Evolutionary conservation across 1,140 invertebrate genomes (phyloP).

Genomic region (Sitophilus oryzae): DNA sequence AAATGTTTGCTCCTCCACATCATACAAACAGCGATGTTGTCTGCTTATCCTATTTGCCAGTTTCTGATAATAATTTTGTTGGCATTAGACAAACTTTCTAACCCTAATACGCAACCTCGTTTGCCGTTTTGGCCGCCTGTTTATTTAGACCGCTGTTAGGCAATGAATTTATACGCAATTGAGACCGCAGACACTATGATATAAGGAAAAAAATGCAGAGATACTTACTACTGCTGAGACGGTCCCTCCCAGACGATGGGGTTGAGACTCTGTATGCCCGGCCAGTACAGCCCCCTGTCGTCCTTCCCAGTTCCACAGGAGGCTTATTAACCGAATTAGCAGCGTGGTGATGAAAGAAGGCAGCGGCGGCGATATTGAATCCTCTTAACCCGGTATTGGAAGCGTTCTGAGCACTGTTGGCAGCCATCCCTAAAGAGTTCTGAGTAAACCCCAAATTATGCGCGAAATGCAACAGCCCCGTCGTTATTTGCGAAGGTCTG

Average conservation of each 20-base stretch:
- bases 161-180: no score
- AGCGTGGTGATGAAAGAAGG: conserved; percentile 57
- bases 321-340: conserved; percentile 63
- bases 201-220: background rate
- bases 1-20: conserved; percentile 32
- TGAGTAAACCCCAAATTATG: conserved; percentile 47
- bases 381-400: conserved; percentile 50
- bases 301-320: conserved; percentile 57
- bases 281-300: conserved; percentile 84
- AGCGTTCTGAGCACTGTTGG: conserved; percentile 48
- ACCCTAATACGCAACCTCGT: no score
- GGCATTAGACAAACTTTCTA: conserved; percentile 17
- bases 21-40: conserved; percentile 22
- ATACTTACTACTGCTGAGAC: conserved; percentile 80
- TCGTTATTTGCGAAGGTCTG: conserved; percentile 61
- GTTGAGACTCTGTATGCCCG: conserved; percentile 82
- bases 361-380: conserved; percentile 66
- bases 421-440: conserved; percentile 46
- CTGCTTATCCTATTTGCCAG: conserved; percentile 19
- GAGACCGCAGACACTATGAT: no score
- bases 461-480: conserved; percentile 40
- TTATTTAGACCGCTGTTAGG: no score
- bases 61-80: conserved; percentile 24
- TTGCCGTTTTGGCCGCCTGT: no score
- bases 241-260: conserved; percentile 82